These are phyloP conservation scores for Trichogramma evanescens DNA, from an alignment of 2,888 invertebrate genomes.

Conservation along the genomic window DNA sequence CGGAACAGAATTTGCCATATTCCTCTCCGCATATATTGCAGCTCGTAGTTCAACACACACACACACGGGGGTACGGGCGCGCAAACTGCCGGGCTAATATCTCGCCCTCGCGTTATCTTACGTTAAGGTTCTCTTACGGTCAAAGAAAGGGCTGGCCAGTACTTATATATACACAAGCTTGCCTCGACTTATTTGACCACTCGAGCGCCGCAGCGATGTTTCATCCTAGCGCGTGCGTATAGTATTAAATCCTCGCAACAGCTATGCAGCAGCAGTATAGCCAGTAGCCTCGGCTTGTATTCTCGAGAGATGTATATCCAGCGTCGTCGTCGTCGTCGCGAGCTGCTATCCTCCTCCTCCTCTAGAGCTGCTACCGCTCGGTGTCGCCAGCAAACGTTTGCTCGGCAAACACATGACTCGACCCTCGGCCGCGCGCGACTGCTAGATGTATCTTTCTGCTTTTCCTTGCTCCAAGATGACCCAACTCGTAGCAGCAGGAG, in stretches of 20 bases:
- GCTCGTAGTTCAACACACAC: not conserved
- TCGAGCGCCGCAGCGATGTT: slow-evolving; percentile 33
- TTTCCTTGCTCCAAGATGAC: not conserved
- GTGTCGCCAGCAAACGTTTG: slow-evolving; percentile 48
- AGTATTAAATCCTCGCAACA: slow-evolving; percentile 42
- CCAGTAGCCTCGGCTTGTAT: slow-evolving; percentile 38
- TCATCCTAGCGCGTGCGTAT: slow-evolving; percentile 37
- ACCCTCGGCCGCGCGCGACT: slow-evolving; percentile 16
- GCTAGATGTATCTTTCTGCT: slow-evolving; percentile 19
- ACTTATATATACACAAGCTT: too few relatives aligned
- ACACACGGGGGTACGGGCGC: not conserved
- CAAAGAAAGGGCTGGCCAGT: slow-evolving; percentile 24
- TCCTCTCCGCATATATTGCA: not conserved
- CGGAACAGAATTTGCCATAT: slow-evolving; percentile 9
- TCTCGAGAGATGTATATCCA: not conserved
- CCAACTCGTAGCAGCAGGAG: not conserved
- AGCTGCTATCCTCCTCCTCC: too few relatives aligned
- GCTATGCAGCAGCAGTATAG: slow-evolving; percentile 32
- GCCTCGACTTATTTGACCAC: slow-evolving; percentile 38
- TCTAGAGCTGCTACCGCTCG: slow-evolving; percentile 22
- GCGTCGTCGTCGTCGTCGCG: too few relatives aligned
- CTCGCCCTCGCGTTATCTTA: too few relatives aligned
- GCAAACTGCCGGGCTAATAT: slow-evolving; percentile 22
- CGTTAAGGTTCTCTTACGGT: slow-evolving; percentile 33
- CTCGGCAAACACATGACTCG: slow-evolving; percentile 46